Evolutionary conservation across 2,113 vertebrate species (phyloP).

Genomic region (Rhabdornis inornatus): DNA sequence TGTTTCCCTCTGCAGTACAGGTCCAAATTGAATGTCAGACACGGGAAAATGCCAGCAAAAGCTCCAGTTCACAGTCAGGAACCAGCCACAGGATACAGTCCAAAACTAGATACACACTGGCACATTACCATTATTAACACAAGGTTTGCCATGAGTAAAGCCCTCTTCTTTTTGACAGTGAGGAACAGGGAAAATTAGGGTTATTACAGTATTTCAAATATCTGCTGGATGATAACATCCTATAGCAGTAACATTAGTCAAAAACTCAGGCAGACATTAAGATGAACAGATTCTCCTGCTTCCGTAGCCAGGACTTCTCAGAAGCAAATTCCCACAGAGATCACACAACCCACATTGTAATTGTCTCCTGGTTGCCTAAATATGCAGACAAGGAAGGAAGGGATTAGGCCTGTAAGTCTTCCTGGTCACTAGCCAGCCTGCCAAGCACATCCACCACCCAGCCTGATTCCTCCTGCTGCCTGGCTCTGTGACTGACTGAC

Average conservation of each 20-base stretch:
- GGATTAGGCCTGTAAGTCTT: neutral
- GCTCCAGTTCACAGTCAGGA: neutral
- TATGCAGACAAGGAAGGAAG: neutral
- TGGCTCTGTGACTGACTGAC: neutral
- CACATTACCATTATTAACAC: neutral
- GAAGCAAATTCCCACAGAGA: neutral
- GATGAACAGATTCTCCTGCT: neutral
- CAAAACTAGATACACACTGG: constrained; percentile 6
- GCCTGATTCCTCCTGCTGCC: neutral
- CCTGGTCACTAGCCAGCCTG: neutral
- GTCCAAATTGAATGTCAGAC: constrained; percentile 36
- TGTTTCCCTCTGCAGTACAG: constrained; percentile 8
- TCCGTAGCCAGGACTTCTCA: neutral
- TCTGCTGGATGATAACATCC: neutral
- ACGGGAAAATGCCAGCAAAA: constrained; percentile 35
- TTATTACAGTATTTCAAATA: neutral
- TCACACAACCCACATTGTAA: neutral
- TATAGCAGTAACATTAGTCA: neutral
- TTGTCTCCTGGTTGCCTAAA: neutral
- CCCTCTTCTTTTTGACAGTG: neutral
- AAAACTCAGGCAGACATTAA: neutral
- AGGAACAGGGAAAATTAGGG: neutral
- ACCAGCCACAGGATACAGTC: neutral
- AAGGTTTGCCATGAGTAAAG: neutral
- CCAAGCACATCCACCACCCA: neutral